Conservation (phyloP, 2,797 vertebrate genomes). For the Ceryle rudis region DNA sequence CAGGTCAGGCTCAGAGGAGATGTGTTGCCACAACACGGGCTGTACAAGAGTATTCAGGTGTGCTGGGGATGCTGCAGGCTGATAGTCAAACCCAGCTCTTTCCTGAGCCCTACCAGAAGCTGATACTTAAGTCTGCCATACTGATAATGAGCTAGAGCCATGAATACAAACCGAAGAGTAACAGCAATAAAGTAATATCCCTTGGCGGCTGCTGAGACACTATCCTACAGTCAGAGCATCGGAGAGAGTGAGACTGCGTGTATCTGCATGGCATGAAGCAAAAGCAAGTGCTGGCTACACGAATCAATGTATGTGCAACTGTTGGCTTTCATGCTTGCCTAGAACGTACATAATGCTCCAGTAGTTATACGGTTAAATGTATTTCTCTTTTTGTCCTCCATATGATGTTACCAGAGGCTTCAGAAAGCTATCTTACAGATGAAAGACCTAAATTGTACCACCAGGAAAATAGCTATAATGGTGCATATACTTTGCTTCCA, state of each 20-base stretch:
- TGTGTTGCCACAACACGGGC: not conserved
- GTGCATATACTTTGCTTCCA: slow-evolving; percentile 44
- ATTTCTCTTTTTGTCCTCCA: slow-evolving; percentile 18
- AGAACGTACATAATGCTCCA: not conserved
- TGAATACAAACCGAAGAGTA: not conserved
- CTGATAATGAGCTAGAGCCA: not conserved
- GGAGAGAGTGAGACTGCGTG: accelerated
- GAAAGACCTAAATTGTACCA: slow-evolving; percentile 62
- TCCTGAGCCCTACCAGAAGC: not conserved
- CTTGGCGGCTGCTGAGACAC: not conserved
- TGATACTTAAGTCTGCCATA: not conserved
- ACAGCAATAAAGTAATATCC: not conserved
- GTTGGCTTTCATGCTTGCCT: not conserved
- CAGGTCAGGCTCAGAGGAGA: not conserved
- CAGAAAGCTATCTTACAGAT: slow-evolving; percentile 42
- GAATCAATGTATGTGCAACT: accelerated
- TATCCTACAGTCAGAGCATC: not conserved
- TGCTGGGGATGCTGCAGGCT: not conserved
- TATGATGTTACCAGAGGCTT: slow-evolving; percentile 20
- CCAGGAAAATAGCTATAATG: slow-evolving; percentile 60
- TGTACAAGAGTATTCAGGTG: too few relatives aligned
- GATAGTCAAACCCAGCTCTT: not conserved
- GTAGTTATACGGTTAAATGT: not conserved
- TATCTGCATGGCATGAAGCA: not conserved
- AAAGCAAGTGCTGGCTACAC: not conserved